These are phyloP conservation scores for Cynoglossus semilaevis DNA, from an alignment of 2,113 vertebrate genomes.

Conservation along the genomic window DNA sequence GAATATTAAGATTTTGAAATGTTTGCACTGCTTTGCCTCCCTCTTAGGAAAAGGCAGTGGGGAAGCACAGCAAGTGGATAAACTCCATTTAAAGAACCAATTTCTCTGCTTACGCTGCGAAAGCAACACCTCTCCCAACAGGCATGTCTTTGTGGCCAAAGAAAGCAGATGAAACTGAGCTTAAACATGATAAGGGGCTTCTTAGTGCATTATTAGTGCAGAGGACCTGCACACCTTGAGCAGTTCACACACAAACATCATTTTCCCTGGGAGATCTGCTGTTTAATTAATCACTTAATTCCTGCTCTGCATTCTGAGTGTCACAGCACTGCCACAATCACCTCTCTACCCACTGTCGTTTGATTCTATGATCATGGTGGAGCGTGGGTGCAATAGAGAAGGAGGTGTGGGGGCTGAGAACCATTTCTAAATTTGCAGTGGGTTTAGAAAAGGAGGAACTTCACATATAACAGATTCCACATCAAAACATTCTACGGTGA, in stretches of 20 bases:
- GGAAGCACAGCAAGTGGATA: slow-evolving; percentile 74
- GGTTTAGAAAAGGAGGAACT: slow-evolving; percentile 79
- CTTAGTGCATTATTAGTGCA: slow-evolving; percentile 76
- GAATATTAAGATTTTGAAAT: slow-evolving; percentile 69
- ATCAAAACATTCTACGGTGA: slow-evolving; percentile 77
- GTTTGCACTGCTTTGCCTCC: slow-evolving; percentile 51
- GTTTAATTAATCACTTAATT: slow-evolving; percentile 80
- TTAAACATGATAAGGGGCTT: slow-evolving; percentile 66
- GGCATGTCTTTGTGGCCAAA: slow-evolving; percentile 72
- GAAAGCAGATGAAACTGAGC: slow-evolving; percentile 70
- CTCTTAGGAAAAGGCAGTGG: slow-evolving; percentile 53
- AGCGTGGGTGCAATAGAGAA: slow-evolving; percentile 25
- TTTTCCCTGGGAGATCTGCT: slow-evolving; percentile 65
- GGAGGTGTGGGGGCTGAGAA: slow-evolving; percentile 53
- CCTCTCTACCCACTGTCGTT: slow-evolving; percentile 61
- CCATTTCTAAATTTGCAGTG: slow-evolving; percentile 77
- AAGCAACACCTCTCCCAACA: slow-evolving; percentile 71
- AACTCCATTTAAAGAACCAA: slow-evolving; percentile 77
- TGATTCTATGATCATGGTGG: slow-evolving; percentile 70
- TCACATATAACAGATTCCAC: slow-evolving; percentile 76
- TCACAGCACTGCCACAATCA: slow-evolving; percentile 71
- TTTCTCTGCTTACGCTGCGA: slow-evolving; percentile 68
- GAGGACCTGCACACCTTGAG: slow-evolving; percentile 61
- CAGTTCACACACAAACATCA: slow-evolving; percentile 56
- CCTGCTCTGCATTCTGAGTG: slow-evolving; percentile 60